phyloP scores from a whole-genome alignment of 2,113 vertebrate genomes.

The Excalfactoria chinensis region DNA sequence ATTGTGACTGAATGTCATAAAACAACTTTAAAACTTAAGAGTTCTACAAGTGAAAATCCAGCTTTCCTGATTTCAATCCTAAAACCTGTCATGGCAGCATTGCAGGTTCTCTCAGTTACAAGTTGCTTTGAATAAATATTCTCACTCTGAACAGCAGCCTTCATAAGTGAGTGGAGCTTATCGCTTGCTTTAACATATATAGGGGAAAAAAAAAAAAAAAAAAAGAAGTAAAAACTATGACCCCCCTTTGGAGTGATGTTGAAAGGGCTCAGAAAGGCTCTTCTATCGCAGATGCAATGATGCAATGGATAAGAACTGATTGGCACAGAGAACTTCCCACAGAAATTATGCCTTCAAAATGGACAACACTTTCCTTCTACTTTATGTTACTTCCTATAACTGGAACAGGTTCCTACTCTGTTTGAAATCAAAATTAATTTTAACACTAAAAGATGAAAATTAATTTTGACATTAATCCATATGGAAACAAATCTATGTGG shows the following conservation, averaged over 20 bases:
- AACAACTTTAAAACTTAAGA: no score
- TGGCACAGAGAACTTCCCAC: not conserved
- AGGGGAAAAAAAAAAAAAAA: not conserved
- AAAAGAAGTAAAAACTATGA: not conserved
- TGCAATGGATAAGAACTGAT: not conserved
- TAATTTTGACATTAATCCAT: not conserved
- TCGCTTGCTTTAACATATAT: not conserved
- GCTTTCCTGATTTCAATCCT: no score
- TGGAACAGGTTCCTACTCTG: not conserved
- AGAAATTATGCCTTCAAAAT: not conserved
- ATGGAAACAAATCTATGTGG: not conserved
- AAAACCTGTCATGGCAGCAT: no score
- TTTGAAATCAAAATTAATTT: not conserved
- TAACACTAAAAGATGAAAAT: not conserved
- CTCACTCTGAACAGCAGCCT: no score
- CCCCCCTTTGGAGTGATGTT: not conserved
- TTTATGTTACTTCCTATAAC: not conserved
- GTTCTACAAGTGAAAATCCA: no score
- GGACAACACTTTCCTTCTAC: not conserved
- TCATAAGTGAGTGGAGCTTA: no score
- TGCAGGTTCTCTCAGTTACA: no score
- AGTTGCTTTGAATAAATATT: no score
- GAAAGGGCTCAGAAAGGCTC: not conserved
- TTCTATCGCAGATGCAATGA: not conserved
- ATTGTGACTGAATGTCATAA: no score